phyloP scores from a whole-genome alignment of 2,888 invertebrate species.

The Clitarchus hookeri region DNA sequence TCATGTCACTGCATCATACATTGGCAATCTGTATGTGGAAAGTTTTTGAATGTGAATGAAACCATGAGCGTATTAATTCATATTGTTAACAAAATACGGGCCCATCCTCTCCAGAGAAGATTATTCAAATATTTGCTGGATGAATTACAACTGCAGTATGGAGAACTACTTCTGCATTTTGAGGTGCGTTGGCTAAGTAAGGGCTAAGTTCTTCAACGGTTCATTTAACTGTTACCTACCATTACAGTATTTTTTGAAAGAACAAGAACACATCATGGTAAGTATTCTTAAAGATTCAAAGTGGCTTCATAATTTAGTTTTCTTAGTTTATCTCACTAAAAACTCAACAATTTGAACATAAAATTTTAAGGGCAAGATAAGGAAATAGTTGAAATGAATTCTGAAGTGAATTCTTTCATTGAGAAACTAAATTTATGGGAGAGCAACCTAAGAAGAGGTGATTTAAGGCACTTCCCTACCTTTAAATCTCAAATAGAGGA shows the following conservation, averaged over 20 bases:
- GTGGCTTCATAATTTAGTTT: slow-evolving; percentile 3
- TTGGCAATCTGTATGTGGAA: not conserved
- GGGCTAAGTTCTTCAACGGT: slow-evolving; percentile 4
- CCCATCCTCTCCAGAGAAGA: slow-evolving; percentile 21
- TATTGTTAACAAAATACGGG: slow-evolving; percentile 18
- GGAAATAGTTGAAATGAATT: not conserved
- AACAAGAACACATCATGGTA: not conserved
- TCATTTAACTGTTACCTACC: not conserved
- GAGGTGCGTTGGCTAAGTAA: slow-evolving; percentile 26
- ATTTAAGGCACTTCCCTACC: not conserved
- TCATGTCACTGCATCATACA: too few species aligned
- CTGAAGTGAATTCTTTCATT: not conserved
- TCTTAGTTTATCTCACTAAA: not conserved
- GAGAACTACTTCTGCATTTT: slow-evolving; percentile 23
- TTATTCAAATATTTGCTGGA: slow-evolving; percentile 24
- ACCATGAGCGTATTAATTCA: not conserved
- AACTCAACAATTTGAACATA: not conserved
- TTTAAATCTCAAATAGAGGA: not conserved
- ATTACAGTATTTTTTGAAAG: not conserved
- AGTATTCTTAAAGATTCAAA: not conserved
- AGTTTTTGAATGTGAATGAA: not conserved
- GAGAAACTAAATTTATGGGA: not conserved
- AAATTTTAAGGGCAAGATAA: not conserved
- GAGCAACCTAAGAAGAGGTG: not conserved
- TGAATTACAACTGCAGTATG: slow-evolving; percentile 24